phyloP scores from a whole-genome alignment of 2,888 invertebrate species.

The Campoplex nolae region DNA sequence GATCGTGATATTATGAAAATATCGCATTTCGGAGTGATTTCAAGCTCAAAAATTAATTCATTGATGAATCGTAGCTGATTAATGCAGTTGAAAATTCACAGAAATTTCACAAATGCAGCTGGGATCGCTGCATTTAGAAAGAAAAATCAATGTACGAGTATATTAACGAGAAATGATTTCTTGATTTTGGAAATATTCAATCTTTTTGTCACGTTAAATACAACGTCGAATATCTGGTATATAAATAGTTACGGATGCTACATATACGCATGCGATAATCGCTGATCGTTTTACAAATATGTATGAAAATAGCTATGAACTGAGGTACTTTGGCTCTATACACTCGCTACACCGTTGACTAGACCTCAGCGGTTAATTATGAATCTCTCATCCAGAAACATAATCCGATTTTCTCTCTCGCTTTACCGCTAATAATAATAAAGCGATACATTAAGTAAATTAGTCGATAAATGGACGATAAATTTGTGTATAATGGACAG shows the following conservation, averaged over 20 bases:
- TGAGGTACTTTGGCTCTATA: background rate
- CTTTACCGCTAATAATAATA: constrained; percentile 8
- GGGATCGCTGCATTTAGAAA: background rate
- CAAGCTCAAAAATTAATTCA: no score
- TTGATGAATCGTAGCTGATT: no score
- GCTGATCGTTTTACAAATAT: background rate
- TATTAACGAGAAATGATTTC: background rate
- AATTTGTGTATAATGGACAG: background rate
- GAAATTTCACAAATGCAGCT: background rate
- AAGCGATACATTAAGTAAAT: constrained; percentile 7
- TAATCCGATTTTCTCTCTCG: constrained; percentile 24
- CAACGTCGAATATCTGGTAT: background rate
- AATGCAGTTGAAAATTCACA: no score
- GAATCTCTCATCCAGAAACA: background rate
- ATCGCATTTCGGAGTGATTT: no score
- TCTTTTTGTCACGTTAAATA: background rate
- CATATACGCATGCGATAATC: background rate
- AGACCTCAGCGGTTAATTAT: constrained; percentile 2
- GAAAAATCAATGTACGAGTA: background rate
- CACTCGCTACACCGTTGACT: background rate
- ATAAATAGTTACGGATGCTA: background rate
- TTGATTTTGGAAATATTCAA: background rate
- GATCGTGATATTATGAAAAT: no score
- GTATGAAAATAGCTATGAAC: background rate
- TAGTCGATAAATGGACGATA: constrained; percentile 18